phyloP scores from a whole-genome alignment of 2,113 vertebrate species.

The Stigmatopora nigra region DNA sequence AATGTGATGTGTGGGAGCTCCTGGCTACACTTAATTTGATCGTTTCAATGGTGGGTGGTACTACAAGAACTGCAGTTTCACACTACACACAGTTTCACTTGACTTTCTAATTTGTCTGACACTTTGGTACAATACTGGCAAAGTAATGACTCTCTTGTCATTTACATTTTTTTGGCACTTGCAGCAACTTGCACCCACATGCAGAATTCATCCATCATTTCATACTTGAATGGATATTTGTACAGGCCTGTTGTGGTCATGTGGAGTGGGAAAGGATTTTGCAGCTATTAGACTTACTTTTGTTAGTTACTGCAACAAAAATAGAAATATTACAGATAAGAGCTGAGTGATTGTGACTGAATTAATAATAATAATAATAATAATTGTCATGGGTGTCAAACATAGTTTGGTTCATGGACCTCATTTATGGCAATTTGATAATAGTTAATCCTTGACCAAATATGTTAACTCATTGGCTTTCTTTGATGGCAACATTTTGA shows the following conservation, averaged over 20 bases:
- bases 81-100: not conserved
- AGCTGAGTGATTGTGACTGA: no score
- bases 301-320: no score
- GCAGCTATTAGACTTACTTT: not conserved
- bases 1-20: not conserved
- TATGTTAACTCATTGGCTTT: no score
- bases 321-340: no score
- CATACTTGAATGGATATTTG: not conserved
- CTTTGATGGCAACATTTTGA: no score
- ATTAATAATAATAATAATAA: no score
- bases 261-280: not conserved
- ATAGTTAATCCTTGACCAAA: no score
- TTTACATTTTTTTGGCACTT: not conserved
- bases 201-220: not conserved
- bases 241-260: not conserved
- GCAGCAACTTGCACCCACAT: not conserved
- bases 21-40: not conserved
- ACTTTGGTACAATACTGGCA: not conserved
- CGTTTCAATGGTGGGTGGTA: not conserved
- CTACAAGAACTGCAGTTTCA: not conserved
- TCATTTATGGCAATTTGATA: no score
- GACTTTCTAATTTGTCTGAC: conserved; percentile 1
- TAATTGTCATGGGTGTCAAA: no score
- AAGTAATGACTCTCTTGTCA: not conserved
- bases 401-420: no score